Conservation (phyloP, 1,140 invertebrate species). For the Apis mellifera region Amel_HAv3.1 CM009936.2:6865501-6866000, state of each 20-base stretch:
- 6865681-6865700: not conserved
- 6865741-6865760: slow-evolving; percentile 9
- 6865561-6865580: no score
- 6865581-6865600: no score
- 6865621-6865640: not conserved
- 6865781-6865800: slow-evolving; percentile 26
- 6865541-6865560: not conserved
- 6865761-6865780: slow-evolving; percentile 18
- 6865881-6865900: not conserved
- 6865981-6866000: no score
- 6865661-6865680: not conserved
- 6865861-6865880: not conserved
- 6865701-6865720: not conserved
- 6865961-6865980: no score
- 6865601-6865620: not conserved
- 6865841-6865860: not conserved
- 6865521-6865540: not conserved
- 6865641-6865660: not conserved
- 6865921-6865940: no score
- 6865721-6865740: slow-evolving; percentile 21
- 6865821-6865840: no score
- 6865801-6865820: not conserved
- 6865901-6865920: no score
- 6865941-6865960: no score
- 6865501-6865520: slow-evolving; percentile 30